Evolutionary conservation across 1,140 invertebrate genomes (phyloP), one percentile per base, ranked within the genome.

Genomic region (Drosophila truncata): DNA sequence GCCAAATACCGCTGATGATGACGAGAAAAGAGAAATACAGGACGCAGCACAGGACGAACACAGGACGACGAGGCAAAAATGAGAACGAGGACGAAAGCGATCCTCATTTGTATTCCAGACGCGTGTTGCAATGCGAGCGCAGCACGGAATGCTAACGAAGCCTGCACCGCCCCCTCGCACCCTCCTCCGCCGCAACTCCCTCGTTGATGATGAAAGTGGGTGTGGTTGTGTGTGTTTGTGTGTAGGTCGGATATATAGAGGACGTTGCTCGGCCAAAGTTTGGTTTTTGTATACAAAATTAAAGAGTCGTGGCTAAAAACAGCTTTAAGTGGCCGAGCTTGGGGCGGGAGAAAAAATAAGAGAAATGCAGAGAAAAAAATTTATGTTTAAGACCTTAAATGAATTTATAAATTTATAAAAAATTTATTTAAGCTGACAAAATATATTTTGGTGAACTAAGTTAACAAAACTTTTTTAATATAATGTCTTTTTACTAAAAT

Each of bases 41-140:
- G 31, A 54, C 29, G 50, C 27, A 27, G 27, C 27, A 47, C 58
- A 59, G 75, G 58, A 65, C 84, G 84, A 90, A n/a, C 35, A 46
- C 61, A 62, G 65, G 23, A 58, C 16, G 52, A 70, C 69, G 82
- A 78, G 84, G 31, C 52, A 37, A 39, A 42, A 63, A 72, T 39
- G 54, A 61, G 71, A 60, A 66, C 62, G 84, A 60, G 73, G 86
- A 80, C 82, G 85, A 90, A 88, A 88, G 85, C 85, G 85, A 91
- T 91, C 82, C 88, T 91, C 88, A 91, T 91, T 91, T 91, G 87
- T 91, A 91, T 91, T 91, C 88, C 88, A 91, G 88, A 91, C 87
- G 88, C 86, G 86, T 81, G 61, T 39, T 67, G 71, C 75, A 88
- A 73, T 85, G 78, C 62, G 78, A 80, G 78, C 78, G 65, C 75